These are phyloP conservation scores for Valencia hispanica DNA, from an alignment of 2,797 vertebrate species.

Conservation along the genomic window DNA sequence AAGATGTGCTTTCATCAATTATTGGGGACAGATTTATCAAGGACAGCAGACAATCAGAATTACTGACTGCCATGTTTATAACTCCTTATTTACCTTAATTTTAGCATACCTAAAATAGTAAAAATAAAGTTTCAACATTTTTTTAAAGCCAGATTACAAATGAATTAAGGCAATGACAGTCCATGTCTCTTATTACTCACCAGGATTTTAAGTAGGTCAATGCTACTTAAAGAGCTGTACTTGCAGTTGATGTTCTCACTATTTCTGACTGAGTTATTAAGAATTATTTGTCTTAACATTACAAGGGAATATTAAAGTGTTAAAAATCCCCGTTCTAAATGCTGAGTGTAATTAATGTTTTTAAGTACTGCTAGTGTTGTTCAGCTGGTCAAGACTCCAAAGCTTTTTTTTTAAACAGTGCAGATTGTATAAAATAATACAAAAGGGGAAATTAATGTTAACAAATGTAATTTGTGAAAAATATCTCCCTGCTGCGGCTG, in stretches of 20 bases:
- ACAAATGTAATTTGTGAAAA: not conserved
- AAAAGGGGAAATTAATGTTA: not conserved
- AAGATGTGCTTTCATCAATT: too few relatives aligned
- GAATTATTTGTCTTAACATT: not conserved
- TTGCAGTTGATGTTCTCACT: not conserved
- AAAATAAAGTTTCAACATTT: too few relatives aligned
- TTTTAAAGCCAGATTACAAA: not conserved
- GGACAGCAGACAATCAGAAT: too few relatives aligned
- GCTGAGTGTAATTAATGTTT: not conserved
- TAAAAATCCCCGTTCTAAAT: not conserved
- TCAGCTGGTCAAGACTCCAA: not conserved
- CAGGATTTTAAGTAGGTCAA: not conserved
- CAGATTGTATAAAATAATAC: not conserved
- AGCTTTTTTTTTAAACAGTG: not conserved
- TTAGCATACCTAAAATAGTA: too few relatives aligned
- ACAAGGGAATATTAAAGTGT: not conserved
- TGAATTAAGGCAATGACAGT: not conserved
- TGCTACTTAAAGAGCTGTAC: not conserved
- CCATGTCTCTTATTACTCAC: not conserved
- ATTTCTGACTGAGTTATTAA: not conserved
- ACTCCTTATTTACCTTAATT: too few relatives aligned
- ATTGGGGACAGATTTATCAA: too few relatives aligned
- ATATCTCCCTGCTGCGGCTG: not conserved
- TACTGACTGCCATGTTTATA: too few relatives aligned
- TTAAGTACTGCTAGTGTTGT: not conserved